Evolutionary conservation across 30 jellyfish, hydroid and myxozoan species (phyloP).

Genomic region (Aurelia coerulea): DNA sequence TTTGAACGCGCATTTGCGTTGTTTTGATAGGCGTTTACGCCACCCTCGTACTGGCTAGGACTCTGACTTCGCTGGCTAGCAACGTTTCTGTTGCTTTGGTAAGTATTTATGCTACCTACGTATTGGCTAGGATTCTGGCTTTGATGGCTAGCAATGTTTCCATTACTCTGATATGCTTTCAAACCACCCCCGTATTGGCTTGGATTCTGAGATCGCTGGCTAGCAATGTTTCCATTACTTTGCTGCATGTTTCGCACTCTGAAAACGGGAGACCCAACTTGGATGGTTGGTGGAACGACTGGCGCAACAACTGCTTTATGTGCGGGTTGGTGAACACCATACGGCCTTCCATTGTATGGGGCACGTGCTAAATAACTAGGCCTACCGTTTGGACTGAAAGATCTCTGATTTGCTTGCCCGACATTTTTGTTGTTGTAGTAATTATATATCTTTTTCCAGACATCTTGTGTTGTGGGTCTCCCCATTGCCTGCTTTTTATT

Average conservation of each 20-base stretch:
- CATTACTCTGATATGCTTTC: no score
- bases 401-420: conserved; percentile 2
- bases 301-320: background rate
- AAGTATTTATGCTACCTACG: no score
- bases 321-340: background rate
- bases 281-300: background rate
- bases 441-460: conserved; percentile 67
- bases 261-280: background rate
- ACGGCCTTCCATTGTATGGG: background rate
- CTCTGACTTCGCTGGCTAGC: no score
- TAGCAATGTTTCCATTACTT: background rate
- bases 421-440: conserved; percentile 53
- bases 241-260: conserved; percentile 1
- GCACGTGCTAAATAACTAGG: background rate
- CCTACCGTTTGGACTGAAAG: background rate
- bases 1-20: background rate
- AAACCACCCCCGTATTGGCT: no score
- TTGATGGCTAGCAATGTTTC: no score
- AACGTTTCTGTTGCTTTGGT: no score
- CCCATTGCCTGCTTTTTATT: conserved; percentile 49
- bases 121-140: no score
- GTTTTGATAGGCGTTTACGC: background rate
- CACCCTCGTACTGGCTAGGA: no score
- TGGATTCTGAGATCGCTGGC: no score
- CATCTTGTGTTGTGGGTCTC: conserved; percentile 32